Percentiles rank a stretch among this genome's conserved stretches.
These are phyloP conservation scores for Sitta carolinensis DNA, from an alignment of 2,797 vertebrate genomes.

Conservation along the genomic window DNA sequence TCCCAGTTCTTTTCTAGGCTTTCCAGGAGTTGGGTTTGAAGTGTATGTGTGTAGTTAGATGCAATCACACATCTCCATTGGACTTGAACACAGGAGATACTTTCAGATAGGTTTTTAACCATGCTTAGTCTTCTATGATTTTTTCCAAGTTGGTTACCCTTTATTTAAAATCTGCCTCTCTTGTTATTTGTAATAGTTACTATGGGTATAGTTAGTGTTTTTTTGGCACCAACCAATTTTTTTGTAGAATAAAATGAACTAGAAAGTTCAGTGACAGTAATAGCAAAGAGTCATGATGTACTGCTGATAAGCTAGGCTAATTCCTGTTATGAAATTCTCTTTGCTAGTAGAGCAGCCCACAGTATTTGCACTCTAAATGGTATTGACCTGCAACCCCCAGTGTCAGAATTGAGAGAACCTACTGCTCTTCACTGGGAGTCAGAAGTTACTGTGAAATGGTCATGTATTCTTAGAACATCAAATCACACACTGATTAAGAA, in stretches of 20 bases:
- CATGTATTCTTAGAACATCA: neutral
- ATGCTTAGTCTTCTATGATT: neutral
- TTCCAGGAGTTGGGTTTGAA: neutral
- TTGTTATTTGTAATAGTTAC: neutral
- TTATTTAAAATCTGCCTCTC: neutral
- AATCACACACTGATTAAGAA: neutral
- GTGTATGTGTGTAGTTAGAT: neutral
- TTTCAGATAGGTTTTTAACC: neutral
- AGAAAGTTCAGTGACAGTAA: neutral
- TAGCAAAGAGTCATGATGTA: neutral
- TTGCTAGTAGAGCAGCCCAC: neutral
- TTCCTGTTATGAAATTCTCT: neutral
- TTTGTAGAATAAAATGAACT: neutral
- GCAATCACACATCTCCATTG: neutral
- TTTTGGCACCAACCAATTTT: neutral
- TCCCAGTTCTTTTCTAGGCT: neutral
- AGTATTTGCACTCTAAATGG: neutral
- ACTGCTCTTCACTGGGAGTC: neutral
- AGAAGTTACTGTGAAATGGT: neutral
- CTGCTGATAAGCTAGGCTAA: neutral
- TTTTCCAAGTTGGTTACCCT: neutral
- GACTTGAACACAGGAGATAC: neutral
- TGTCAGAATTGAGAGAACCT: neutral
- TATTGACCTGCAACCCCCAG: neutral
- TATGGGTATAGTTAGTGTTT: neutral